Evolutionary conservation across 2,797 vertebrate genomes (phyloP).

Genomic region (Nyctalus aviator): DNA sequence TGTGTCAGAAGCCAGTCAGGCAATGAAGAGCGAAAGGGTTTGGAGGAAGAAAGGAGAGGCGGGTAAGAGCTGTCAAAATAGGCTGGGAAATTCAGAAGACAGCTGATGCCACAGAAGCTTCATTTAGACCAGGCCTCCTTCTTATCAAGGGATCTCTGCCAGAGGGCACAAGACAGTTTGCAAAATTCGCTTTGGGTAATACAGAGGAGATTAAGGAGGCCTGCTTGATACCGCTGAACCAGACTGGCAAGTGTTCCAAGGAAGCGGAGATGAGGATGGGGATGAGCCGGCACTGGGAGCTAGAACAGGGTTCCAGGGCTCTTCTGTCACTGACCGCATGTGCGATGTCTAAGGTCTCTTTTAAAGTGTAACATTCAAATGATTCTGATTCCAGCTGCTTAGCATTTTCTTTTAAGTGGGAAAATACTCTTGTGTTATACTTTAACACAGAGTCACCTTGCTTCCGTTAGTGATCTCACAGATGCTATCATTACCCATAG

Average conservation of each 20-base stretch:
- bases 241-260: constrained; percentile 71
- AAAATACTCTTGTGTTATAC: constrained; percentile 16
- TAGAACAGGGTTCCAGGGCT: neutral
- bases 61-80: constrained; percentile 85
- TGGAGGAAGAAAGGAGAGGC: constrained; percentile 80
- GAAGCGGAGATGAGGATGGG: constrained; percentile 76
- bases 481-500: neutral
- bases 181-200: constrained; percentile 87
- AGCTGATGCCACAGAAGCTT: constrained; percentile 86
- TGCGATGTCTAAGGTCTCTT: neutral
- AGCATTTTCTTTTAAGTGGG: constrained; percentile 1
- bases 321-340: neutral
- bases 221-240: constrained; percentile 84
- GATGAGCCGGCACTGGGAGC: constrained; percentile 51
- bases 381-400: constrained; percentile 31
- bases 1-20: constrained; percentile 88
- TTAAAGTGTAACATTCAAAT: constrained; percentile 50
- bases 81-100: constrained; percentile 86
- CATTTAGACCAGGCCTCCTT: constrained; percentile 82
- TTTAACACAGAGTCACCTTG: constrained; percentile 7
- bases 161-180: constrained; percentile 86
- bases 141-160: constrained; percentile 86
- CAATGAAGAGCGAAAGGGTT: constrained; percentile 85
- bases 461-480: constrained; percentile 67
- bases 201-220: constrained; percentile 83